Evolutionary conservation across 2,888 invertebrate species (phyloP), one percentile per base, ranked within the genome.

Genomic region (Amitus sp.): DNA sequence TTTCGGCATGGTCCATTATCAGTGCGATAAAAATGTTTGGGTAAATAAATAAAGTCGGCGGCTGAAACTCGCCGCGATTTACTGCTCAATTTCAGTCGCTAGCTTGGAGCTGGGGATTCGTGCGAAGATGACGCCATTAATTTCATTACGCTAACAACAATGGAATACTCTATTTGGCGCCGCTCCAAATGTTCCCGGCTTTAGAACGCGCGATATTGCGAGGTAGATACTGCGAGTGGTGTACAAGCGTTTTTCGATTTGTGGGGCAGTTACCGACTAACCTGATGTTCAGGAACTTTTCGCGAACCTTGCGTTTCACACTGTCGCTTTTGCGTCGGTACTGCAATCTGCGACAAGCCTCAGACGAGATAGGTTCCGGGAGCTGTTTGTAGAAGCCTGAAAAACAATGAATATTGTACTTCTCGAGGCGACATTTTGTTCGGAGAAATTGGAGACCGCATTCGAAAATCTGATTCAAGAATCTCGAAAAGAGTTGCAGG

Each of bases 301-400:
- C 85, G 65, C 87, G 85, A 51, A 87, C 87, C 61, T 83, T 82
- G 70, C 85, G 85, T 73, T 86, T 86, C 51, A 86, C 83, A 37
- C 86, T 85, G 76, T 87, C 87, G 69, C 87, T 87, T 74, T 86
- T 86, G 61, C 87, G 82, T 58, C 87, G 83, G 76, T 87, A 87
- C 74, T 87, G 86, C 67, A 87, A 82, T 67, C 86, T 82, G 51
- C 85, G 82, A 72, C 85, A 85, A 64, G 86, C 84, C 70, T 86
- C 85, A 54, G 85, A 85, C 59, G 86, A 86, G 59, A 86, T 80
- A 20, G 87, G 86, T 71, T 86, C 86, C 49, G 87, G 86, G 67
- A 87, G 84, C 75, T 87, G 85, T 78, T 87, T 88, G 80, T 87
- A 85, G 80, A 87, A 88, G 73, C 87, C 88, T 87, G 82, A 17